Percentiles rank a stretch among this genome's conserved stretches.
These are phyloP conservation scores for Mesaphorura yosii DNA, from an alignment of 1,140 invertebrate species.

Conservation along the genomic window DNA sequence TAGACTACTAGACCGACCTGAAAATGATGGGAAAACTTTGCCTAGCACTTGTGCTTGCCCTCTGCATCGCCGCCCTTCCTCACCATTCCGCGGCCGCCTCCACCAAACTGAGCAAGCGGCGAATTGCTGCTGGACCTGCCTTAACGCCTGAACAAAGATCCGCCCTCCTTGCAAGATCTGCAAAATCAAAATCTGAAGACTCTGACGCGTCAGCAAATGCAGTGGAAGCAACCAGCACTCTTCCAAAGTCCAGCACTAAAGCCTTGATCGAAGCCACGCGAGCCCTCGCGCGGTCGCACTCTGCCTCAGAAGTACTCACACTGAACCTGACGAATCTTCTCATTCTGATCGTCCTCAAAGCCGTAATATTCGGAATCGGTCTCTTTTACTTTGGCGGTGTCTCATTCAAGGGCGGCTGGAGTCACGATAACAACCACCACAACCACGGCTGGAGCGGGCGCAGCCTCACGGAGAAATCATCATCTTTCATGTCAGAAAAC, in stretches of 20 bases:
- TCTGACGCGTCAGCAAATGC: background rate
- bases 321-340: conserved; percentile 69
- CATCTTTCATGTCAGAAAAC: conserved; percentile 44
- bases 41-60: background rate
- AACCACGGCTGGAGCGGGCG: conserved; percentile 8
- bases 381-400: conserved; percentile 34
- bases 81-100: conserved; percentile 14
- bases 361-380: conserved; percentile 63
- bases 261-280: conserved; percentile 28
- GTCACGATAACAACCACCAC: conserved; percentile 4
- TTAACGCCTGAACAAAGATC: background rate
- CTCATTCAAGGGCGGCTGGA: conserved; percentile 26
- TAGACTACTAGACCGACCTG: too few relatives aligned
- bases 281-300: conserved; percentile 32
- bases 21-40: too few relatives aligned
- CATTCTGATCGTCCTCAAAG: conserved; percentile 64
- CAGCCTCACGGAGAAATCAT: conserved; percentile 17
- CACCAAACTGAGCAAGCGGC: conserved; percentile 11
- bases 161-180: conserved; percentile 3
- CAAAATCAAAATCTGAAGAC: background rate
- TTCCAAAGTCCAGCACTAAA: conserved; percentile 20
- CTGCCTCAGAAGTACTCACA: conserved; percentile 54
- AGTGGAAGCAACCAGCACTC: background rate
- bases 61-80: background rate
- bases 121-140: background rate